These are phyloP conservation scores for Halichoerus grypus DNA, from an alignment of 2,113 vertebrate species.

Conservation along the genomic window DNA sequence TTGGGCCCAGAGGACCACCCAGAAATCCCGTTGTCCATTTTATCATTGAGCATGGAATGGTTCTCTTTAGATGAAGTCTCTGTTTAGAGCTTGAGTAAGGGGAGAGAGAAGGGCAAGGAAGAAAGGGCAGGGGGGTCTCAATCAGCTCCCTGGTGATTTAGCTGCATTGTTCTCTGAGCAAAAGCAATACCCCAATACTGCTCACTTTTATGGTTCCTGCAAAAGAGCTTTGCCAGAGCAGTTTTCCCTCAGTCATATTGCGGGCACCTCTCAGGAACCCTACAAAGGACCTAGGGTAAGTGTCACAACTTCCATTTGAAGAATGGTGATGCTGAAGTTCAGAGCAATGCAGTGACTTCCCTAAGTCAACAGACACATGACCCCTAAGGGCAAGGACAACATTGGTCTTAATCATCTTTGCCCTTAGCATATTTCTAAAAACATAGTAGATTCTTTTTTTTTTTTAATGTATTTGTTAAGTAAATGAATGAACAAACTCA, in stretches of 20 bases:
- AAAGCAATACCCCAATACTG: background rate
- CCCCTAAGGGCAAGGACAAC: background rate
- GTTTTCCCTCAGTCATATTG: background rate
- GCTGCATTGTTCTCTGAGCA: background rate
- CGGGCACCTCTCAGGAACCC: background rate
- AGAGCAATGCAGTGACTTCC: background rate
- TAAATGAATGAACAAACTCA: background rate
- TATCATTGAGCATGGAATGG: background rate
- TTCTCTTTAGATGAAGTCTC: conserved; percentile 45
- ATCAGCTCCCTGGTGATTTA: background rate
- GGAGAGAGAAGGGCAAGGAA: background rate
- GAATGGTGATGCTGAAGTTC: background rate
- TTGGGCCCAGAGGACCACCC: conserved; percentile 8
- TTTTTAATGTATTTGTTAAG: background rate
- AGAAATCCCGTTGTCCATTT: conserved; percentile 31
- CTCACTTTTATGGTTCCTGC: background rate
- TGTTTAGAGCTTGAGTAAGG: background rate
- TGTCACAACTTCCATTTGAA: background rate
- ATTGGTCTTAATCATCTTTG: background rate
- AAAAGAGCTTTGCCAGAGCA: background rate
- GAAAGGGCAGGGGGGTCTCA: background rate
- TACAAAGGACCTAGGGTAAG: background rate
- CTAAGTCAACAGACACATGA: background rate
- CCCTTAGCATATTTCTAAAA: background rate
- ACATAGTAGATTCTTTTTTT: background rate